phyloP scores from a whole-genome alignment of 2,797 vertebrate species.

The Lutjanus argentimaculatus region DNA sequence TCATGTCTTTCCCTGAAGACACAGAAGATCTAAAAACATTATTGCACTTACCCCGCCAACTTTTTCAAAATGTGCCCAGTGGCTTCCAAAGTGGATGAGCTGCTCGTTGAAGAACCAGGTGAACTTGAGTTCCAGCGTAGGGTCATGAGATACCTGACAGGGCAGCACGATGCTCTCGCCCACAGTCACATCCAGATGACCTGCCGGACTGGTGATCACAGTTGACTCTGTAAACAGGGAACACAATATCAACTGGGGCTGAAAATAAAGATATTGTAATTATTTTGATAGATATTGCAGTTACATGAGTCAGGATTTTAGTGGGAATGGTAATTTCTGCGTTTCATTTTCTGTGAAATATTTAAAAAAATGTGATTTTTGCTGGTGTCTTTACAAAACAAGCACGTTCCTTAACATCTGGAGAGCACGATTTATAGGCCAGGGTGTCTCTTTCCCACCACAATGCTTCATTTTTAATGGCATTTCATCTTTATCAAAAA shows the following conservation, averaged over 20 bases:
- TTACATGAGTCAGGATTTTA: no score
- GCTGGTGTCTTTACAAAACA: no score
- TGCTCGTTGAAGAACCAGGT: slow-evolving; percentile 96
- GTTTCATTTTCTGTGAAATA: no score
- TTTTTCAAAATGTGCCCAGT: slow-evolving; percentile 94
- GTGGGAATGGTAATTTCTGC: no score
- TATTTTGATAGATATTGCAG: no score
- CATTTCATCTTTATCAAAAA: no score
- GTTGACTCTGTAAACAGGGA: slow-evolving; percentile 89
- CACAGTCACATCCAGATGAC: slow-evolving; percentile 94
- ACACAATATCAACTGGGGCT: not conserved
- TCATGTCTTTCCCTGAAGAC: not conserved
- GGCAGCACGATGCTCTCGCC: slow-evolving; percentile 96
- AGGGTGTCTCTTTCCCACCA: no score
- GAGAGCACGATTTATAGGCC: no score
- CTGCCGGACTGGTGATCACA: slow-evolving; percentile 91
- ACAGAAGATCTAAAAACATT: not conserved
- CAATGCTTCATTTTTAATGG: no score
- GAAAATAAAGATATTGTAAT: no score
- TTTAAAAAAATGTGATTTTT: no score
- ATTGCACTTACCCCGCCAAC: slow-evolving; percentile 92
- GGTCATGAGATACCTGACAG: slow-evolving; percentile 95
- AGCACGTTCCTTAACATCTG: no score
- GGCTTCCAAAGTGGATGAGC: slow-evolving; percentile 93
- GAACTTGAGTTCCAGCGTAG: slow-evolving; percentile 92